Conservation (phyloP, 2,113 vertebrate species). For the Tetrax tetrax region DNA sequence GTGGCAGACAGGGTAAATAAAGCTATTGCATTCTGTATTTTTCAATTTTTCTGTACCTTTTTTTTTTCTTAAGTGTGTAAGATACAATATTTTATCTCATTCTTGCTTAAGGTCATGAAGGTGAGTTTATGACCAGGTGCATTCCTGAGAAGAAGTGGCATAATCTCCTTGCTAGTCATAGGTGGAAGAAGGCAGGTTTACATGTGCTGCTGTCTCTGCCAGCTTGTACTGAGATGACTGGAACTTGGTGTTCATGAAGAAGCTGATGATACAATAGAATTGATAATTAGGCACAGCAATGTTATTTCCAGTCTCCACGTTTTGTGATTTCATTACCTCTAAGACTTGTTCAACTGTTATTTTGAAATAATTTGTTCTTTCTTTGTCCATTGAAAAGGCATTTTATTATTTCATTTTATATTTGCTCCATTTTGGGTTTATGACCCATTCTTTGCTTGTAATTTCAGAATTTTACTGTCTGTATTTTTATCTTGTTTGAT, state of each 20-base stretch:
- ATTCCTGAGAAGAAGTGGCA: neutral
- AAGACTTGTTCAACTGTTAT: neutral
- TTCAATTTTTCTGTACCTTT: neutral
- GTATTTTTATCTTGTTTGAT: neutral
- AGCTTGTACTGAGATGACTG: neutral
- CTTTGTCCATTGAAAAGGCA: neutral
- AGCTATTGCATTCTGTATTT: neutral
- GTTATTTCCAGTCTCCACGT: neutral
- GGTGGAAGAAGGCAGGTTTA: neutral
- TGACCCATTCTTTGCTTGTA: neutral
- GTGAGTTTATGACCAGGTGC: neutral
- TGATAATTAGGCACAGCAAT: neutral
- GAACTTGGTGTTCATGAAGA: neutral
- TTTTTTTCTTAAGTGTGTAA: neutral
- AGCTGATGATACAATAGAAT: neutral
- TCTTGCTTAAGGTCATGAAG: neutral
- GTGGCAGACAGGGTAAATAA: neutral
- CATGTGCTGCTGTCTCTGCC: neutral
- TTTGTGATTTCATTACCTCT: neutral
- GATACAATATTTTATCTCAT: neutral
- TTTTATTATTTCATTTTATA: neutral
- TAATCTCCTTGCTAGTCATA: neutral
- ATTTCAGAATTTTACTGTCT: neutral
- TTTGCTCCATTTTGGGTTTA: neutral
- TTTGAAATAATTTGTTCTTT: neutral